Conservation (phyloP, 64 coral and sea anemone genomes). For the Montipora cactus region DNA sequence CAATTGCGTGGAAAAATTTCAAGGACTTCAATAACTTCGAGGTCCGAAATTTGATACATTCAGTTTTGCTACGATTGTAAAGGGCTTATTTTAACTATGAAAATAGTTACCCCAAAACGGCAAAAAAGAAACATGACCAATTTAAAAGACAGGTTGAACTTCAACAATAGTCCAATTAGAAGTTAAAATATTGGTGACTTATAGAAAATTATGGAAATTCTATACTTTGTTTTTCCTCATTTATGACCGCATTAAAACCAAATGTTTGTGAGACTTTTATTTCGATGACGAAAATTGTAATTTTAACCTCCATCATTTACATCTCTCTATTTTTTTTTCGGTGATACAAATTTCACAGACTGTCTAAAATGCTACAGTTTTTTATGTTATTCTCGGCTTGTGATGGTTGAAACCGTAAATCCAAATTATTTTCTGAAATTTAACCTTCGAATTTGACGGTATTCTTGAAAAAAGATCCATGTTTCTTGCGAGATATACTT, state of each 20-base stretch:
- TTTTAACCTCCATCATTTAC: not conserved
- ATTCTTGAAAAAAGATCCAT: too few species aligned
- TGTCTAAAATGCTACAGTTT: not conserved
- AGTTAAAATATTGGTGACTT: constrained; percentile 13
- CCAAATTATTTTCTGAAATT: too few species aligned
- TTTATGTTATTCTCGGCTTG: not conserved
- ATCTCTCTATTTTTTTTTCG: not conserved
- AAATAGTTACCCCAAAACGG: not conserved
- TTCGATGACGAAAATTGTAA: constrained; percentile 36
- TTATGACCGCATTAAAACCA: constrained; percentile 6
- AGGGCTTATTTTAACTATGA: not conserved
- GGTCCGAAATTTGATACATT: not conserved
- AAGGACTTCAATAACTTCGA: not conserved
- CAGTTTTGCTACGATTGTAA: not conserved
- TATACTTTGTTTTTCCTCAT: constrained; percentile 21
- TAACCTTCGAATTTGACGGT: too few species aligned
- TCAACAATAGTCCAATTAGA: constrained; percentile 49
- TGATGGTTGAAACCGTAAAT: too few species aligned
- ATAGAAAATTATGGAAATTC: constrained; percentile 52
- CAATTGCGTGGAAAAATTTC: not conserved
- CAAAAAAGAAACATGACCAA: not conserved
- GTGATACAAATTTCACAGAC: not conserved
- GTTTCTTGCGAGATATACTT: too few species aligned
- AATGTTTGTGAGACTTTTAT: constrained; percentile 6
- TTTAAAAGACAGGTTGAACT: not conserved